Evolutionary conservation across 2,797 vertebrate species (phyloP), one percentile per base, ranked within the genome.

Genomic region (Artibeus jamaicensis): DNA sequence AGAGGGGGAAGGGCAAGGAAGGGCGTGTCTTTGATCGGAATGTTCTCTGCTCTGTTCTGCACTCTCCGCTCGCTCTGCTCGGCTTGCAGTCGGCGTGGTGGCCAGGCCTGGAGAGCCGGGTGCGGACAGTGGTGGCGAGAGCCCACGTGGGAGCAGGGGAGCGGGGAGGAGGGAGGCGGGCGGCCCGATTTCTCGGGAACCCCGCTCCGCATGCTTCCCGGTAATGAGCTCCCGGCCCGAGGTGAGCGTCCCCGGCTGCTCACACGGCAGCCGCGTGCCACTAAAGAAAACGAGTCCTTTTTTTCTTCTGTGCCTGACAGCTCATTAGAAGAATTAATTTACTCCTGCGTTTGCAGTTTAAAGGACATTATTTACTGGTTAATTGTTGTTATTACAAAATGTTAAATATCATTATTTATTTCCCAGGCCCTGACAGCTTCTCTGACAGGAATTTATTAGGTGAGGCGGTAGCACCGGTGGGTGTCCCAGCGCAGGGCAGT

Each of bases 251-350:
- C 85, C 50, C 1, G 55, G 94, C 96, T 97, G 96, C 96, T 97
- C 96, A 96, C 94, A 57, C n/a, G 16, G 93, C 90, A 94, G 91
- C 94, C 76, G 71, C 37, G 29, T 90, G 93, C 88, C 95, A 92
- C 91, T 95, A 90, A 95, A 95, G 96, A 84, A 87, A 96, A 90
- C 57, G 70, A 89, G 42, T 22, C 77, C 78, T 88, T 97, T 97
- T 96, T 93, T 97, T 95, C 94, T 96, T 93, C 92, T 42, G 62
- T 92, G 97, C 96, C 96, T 98, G 98, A 98, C 98, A 98, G 97
- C 97, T 98, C 98, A 98, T 98, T 98, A 98, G 96, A 97, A 98
- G 97, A 98, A 98, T 98, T 98, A 98, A 98, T 98, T 98, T 97
- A 97, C 98, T 98, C 96, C 82, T 93, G 94, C 96, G 98, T 98